A percentile compares a stretch with the other conserved stretches of the same genome.
These are phyloP conservation scores for Archips xylosteana DNA, from an alignment of 2,888 invertebrate species.

Conservation along the genomic window DNA sequence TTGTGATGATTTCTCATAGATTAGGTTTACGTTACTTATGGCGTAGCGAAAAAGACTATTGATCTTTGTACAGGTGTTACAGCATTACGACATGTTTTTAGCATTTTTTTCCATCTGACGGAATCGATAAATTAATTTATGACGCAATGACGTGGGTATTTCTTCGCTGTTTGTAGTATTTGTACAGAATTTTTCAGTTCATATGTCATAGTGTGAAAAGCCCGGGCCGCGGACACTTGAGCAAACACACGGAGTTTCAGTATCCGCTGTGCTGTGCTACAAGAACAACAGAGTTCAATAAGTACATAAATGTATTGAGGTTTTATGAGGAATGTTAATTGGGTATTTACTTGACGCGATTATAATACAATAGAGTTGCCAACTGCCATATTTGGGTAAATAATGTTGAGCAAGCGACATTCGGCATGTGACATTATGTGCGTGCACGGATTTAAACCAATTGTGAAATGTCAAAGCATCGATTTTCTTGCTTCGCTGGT, in stretches of 20 bases:
- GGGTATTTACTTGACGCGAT: conserved; percentile 35
- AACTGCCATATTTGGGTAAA: conserved; percentile 34
- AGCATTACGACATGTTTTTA: conserved; percentile 26
- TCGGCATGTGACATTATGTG: conserved; percentile 11
- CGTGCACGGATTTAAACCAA: conserved; percentile 1
- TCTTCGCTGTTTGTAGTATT: neutral
- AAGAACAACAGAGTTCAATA: conserved; percentile 10
- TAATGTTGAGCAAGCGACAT: conserved; percentile 30
- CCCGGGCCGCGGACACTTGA: conserved; percentile 13
- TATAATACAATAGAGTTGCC: conserved; percentile 36
- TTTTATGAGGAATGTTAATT: conserved; percentile 31
- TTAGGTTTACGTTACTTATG: neutral
- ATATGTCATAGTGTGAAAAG: conserved; percentile 8
- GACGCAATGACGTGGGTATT: conserved; percentile 19
- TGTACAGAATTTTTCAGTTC: conserved; percentile 24
- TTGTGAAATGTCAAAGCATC: conserved; percentile 27
- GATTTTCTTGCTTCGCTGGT: conserved; percentile 19
- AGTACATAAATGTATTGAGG: conserved; percentile 24
- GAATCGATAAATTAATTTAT: conserved; percentile 34
- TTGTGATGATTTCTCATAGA: conserved; percentile 2
- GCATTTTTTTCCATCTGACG: conserved; percentile 29
- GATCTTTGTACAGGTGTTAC: conserved; percentile 35
- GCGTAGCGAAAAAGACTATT: conserved; percentile 15
- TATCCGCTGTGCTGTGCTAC: conserved; percentile 7
- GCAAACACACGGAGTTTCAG: conserved; percentile 13